phyloP scores from a whole-genome alignment of 2,113 vertebrate species.

The Stegastes partitus region DNA sequence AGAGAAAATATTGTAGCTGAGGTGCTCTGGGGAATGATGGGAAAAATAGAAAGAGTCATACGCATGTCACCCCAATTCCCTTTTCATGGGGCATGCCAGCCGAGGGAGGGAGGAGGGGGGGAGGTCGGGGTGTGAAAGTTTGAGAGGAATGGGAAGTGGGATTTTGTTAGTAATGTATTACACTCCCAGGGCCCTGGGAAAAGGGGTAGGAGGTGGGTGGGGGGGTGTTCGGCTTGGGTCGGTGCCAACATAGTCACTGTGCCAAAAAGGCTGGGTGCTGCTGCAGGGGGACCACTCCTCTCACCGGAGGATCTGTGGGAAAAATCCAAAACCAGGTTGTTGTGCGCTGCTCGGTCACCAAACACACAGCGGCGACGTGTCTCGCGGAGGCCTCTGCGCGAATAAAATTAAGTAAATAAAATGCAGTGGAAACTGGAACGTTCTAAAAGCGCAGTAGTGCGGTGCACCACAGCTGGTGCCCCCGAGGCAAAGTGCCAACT shows the following conservation, averaged over 20 bases:
- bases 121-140: constrained; percentile 66
- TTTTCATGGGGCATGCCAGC: constrained; percentile 70
- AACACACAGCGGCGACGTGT: neutral
- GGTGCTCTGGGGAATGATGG: constrained; percentile 51
- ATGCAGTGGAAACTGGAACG: neutral
- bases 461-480: constrained; percentile 60
- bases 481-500: constrained; percentile 40
- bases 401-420: constrained; percentile 25
- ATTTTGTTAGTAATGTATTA: constrained; percentile 82
- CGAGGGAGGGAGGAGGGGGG: constrained; percentile 42
- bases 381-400: neutral
- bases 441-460: neutral
- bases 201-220: constrained; percentile 45
- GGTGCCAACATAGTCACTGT: constrained; percentile 82
- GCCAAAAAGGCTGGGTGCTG: constrained; percentile 73
- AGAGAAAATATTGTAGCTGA: neutral
- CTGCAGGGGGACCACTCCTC: constrained; percentile 61
- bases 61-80: constrained; percentile 67
- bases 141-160: constrained; percentile 83
- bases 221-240: constrained; percentile 71
- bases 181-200: constrained; percentile 79
- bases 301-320: constrained; percentile 76
- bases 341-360: constrained; percentile 39
- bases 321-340: constrained; percentile 77
- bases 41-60: constrained; percentile 65